phyloP scores from a whole-genome alignment of 2,797 vertebrate species.

The Danio choprae region DNA sequence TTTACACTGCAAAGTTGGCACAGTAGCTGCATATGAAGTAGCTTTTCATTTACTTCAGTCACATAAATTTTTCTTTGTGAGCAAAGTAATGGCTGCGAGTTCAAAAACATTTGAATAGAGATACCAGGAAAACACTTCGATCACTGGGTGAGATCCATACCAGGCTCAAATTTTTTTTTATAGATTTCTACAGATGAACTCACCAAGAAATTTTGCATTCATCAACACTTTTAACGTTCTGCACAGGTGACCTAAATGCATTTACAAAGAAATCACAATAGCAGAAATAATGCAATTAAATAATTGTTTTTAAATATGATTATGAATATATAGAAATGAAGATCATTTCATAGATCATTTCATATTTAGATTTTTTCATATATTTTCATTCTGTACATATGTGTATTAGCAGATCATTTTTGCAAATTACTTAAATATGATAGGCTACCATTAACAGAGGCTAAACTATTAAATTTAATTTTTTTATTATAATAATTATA shows the following conservation, averaged over 20 bases:
- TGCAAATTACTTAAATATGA: no score
- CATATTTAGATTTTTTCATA: no score
- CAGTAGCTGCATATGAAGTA: background rate
- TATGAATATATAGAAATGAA: no score
- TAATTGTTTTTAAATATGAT: background rate
- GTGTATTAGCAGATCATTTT: no score
- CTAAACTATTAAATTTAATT: no score
- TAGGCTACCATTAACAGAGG: no score
- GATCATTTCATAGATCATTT: background rate
- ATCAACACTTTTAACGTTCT: background rate
- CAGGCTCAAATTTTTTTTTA: no score
- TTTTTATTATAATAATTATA: no score
- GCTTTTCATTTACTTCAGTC: background rate
- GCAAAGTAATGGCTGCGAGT: background rate
- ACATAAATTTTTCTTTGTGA: background rate
- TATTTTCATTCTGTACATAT: no score
- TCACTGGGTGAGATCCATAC: background rate
- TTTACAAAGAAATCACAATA: no score
- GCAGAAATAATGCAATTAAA: background rate
- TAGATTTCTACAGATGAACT: background rate
- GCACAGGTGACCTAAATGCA: background rate
- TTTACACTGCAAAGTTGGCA: background rate
- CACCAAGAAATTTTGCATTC: background rate
- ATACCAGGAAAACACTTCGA: background rate
- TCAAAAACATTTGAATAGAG: background rate